Evolutionary conservation across 2,888 invertebrate species (phyloP).

Genomic region (Dynastes maya): DNA sequence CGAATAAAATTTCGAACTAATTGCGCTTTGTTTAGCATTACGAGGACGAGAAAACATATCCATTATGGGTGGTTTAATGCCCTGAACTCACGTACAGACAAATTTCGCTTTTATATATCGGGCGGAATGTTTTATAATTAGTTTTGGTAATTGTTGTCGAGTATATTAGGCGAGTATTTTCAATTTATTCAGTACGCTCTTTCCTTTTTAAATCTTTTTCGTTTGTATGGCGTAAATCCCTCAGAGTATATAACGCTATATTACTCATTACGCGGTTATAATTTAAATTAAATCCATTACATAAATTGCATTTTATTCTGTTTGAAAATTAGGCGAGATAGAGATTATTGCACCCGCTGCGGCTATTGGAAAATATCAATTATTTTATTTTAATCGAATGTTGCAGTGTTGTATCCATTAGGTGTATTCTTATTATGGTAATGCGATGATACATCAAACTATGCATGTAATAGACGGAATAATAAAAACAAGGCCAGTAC

Average conservation of each 20-base stretch:
- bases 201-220: not conserved
- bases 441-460: not conserved
- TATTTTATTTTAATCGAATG: slow-evolving; percentile 7
- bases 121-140: slow-evolving; percentile 17
- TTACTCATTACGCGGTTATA: too few relatives aligned
- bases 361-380: not conserved
- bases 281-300: too few relatives aligned
- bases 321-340: not conserved
- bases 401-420: not conserved
- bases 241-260: too few relatives aligned
- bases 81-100: not conserved
- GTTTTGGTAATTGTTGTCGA: slow-evolving; percentile 12
- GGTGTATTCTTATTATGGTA: not conserved
- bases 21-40: slow-evolving; percentile 37
- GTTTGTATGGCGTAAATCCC: not conserved
- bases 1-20: slow-evolving; percentile 38
- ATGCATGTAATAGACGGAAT: not conserved
- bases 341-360: not conserved
- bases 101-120: slow-evolving; percentile 17
- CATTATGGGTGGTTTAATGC: slow-evolving; percentile 36
- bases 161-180: not conserved
- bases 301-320: too few relatives aligned
- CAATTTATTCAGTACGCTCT: not conserved
- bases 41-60: slow-evolving; percentile 25
- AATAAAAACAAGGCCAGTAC: not conserved